Base-by-base conservation (phyloP, 2,888 invertebrate genomes). In the Pantelozetes paolii region DNA sequence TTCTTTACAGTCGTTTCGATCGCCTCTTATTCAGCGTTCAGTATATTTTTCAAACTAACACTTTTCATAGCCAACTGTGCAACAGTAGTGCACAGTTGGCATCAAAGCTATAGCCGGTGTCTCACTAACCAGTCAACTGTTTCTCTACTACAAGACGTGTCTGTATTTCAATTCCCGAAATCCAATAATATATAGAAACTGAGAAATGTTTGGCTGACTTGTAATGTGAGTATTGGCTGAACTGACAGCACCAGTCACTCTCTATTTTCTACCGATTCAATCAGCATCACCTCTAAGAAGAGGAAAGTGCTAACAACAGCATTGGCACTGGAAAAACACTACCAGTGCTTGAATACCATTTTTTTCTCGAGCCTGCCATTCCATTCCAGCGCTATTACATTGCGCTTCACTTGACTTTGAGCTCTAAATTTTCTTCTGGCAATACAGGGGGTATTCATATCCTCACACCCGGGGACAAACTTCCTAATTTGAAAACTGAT, bases 371-470 rank as follows among this genome's bases (percentile, higher is more conserved):
- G n/a, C 59, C 23, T 59, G 15, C 30, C 32, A 62, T 62, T 62
- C 62, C 62, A 32, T 59, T 30, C 30, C 26, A 28, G 30, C 18
- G 62, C 62, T 20, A 36, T 62, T 62, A 30, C 32, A 26, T 8
- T 26, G 15, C 62, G 62, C 26, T 62, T 36, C 62, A 32, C 62
- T 62, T 62, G 32, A 62, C 62, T 32, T 20, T 62, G 62, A 62
- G 36, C 36, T 62, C 32, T 32, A 62, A 36, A 32, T 62, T 62
- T 62, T 59, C 20, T 54, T 54, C 50, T 50, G 1, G n/a, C n/a
- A n/a, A n/a, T n/a, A n/a, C n/a, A n/a, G n/a, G n/a, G n/a, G n/a
- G n/a, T n/a, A n/a, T n/a, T n/a, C n/a, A n/a, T n/a, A n/a, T n/a
- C n/a, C n/a, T n/a, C n/a, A n/a, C n/a, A n/a, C n/a, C n/a, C n/a